Percentiles rank a stretch among this genome's conserved stretches.
Evolutionary conservation across 2,888 invertebrate genomes (phyloP).

Genomic region (Ormyrus thymus): DNA sequence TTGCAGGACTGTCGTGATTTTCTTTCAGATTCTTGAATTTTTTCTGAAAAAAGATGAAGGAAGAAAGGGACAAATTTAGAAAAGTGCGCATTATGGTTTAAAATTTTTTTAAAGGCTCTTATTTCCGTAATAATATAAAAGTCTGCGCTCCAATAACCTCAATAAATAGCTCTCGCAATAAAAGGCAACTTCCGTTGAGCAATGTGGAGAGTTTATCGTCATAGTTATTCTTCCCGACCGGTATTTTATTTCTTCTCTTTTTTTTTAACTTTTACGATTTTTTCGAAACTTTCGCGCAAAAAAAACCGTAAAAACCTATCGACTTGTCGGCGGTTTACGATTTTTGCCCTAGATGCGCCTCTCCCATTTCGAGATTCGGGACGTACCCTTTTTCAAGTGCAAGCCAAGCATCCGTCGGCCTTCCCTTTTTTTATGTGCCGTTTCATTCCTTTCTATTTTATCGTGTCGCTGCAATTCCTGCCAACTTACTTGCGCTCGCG

Average conservation of each 20-base stretch:
- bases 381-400: constrained; percentile 16
- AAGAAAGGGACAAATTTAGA: too few species aligned
- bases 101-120: too few species aligned
- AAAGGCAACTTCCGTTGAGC: constrained; percentile 12
- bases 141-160: neutral
- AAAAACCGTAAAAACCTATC: constrained; percentile 40
- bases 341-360: constrained; percentile 23
- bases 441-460: constrained; percentile 11
- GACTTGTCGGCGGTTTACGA: constrained; percentile 29
- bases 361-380: constrained; percentile 25
- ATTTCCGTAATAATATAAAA: too few species aligned
- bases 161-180: constrained; percentile 15
- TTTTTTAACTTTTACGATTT: constrained; percentile 27
- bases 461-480: neutral
- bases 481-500: too few species aligned
- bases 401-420: constrained; percentile 9
- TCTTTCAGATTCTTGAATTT: too few species aligned
- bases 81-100: too few species aligned
- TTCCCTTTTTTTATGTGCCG: constrained; percentile 5
- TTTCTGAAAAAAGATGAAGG: too few species aligned
- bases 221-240: neutral
- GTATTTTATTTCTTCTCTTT: neutral
- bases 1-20: too few species aligned
- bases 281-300: neutral
- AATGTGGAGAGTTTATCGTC: constrained; percentile 2